phyloP scores from a whole-genome alignment of 2,888 invertebrate genomes.

The Allygus modestus region DNA sequence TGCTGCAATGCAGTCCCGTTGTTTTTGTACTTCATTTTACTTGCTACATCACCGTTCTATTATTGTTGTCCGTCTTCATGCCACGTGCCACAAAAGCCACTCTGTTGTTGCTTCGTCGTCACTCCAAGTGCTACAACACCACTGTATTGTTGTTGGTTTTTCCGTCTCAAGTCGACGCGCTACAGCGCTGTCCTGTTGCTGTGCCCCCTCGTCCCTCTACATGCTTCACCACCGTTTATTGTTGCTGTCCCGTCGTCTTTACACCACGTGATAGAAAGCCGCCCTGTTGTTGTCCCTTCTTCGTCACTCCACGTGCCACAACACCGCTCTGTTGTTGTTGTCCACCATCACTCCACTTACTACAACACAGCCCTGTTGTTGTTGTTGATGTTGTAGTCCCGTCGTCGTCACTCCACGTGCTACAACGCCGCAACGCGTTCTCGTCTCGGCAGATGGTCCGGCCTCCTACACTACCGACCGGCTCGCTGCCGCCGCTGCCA shows the following conservation, averaged over 20 bases:
- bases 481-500: slow-evolving; percentile 54
- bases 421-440: background rate
- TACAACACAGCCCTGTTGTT: background rate
- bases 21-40: no score
- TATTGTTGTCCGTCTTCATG: background rate
- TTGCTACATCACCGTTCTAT: background rate
- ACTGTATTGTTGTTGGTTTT: background rate
- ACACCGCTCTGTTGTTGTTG: background rate
- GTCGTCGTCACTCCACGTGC: background rate
- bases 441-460: slow-evolving; percentile 45
- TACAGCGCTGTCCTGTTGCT: background rate
- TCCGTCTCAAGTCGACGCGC: background rate
- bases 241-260: background rate
- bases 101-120: background rate
- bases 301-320: background rate
- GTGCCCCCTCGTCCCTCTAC: background rate
- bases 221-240: background rate
- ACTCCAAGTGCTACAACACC: background rate
- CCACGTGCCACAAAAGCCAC: background rate
- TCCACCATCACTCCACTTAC: background rate
- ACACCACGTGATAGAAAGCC: background rate
- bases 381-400: slow-evolving; percentile 8
- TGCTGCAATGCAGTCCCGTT: background rate
- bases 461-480: slow-evolving; percentile 46
- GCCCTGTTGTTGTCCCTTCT: background rate